phyloP scores from a whole-genome alignment of 2,888 invertebrate species.

The Plebejus anna region DNA sequence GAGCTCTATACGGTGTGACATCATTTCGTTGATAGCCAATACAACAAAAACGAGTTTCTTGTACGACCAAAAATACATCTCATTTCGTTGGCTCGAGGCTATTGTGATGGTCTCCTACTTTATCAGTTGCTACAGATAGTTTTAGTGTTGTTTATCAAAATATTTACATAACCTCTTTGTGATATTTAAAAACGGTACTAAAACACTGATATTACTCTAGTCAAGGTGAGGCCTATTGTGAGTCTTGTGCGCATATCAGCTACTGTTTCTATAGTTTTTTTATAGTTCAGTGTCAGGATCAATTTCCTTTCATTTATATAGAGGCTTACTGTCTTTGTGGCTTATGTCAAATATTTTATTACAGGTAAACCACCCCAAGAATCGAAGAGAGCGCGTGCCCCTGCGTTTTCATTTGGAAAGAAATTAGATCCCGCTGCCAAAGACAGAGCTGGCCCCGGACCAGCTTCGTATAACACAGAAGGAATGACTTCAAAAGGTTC shows the following conservation, averaged over 20 bases:
- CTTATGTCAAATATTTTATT: constrained; percentile 39
- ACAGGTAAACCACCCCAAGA: constrained; percentile 88
- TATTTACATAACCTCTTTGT: not conserved
- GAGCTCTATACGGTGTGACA: constrained; percentile 66
- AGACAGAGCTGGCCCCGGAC: constrained; percentile 88
- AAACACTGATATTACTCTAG: not conserved
- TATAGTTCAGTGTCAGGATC: not conserved
- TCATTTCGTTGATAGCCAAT: constrained; percentile 55
- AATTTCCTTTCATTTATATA: not conserved
- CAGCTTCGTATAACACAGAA: constrained; percentile 93
- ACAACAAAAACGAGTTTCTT: constrained; percentile 41
- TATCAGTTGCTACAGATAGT: not conserved
- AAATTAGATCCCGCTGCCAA: constrained; percentile 75
- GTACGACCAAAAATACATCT: not conserved
- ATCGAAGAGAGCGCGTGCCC: constrained; percentile 87
- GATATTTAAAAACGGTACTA: not conserved
- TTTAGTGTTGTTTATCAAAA: not conserved
- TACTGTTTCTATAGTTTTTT: not conserved
- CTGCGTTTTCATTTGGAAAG: constrained; percentile 90
- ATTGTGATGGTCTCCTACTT: not conserved
- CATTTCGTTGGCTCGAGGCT: constrained; percentile 3
- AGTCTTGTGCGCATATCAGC: not conserved
- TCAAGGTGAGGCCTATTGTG: not conserved
- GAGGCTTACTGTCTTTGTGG: not conserved
- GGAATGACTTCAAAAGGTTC: constrained; percentile 91